These are phyloP conservation scores for Euglossa dilemma DNA, from an alignment of 1,140 invertebrate genomes.

Conservation along the genomic window DNA sequence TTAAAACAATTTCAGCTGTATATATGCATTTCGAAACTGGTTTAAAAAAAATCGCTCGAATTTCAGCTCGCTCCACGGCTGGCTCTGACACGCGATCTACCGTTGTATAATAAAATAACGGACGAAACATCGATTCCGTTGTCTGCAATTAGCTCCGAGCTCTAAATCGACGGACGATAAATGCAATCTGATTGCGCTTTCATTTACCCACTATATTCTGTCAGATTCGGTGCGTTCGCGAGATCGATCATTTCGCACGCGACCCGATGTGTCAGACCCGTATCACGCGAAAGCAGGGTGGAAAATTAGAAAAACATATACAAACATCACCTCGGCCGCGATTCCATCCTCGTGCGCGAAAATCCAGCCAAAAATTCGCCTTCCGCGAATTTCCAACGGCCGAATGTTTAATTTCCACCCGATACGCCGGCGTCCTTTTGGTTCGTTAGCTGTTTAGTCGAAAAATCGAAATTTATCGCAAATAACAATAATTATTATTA, in stretches of 20 bases:
- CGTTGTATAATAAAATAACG: not conserved
- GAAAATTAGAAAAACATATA: not conserved
- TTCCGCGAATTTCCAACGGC: not conserved
- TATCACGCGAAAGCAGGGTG: not conserved
- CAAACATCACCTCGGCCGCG: too few species aligned
- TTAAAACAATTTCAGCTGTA: too few species aligned
- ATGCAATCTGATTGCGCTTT: not conserved
- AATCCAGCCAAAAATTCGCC: not conserved
- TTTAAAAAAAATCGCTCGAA: not conserved
- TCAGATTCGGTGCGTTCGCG: not conserved
- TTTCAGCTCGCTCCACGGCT: not conserved
- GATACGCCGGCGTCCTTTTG: not conserved
- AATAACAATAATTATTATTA: not conserved
- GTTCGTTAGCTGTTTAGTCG: not conserved
- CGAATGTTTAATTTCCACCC: not conserved
- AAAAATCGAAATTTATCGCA: not conserved
- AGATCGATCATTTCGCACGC: not conserved
- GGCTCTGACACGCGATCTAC: not conserved
- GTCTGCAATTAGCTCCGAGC: not conserved
- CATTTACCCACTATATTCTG: not conserved
- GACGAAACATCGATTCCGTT: not conserved
- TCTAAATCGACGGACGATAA: not conserved
- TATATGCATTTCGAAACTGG: not conserved
- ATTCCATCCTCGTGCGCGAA: not conserved
- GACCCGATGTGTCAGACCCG: not conserved